A percentile compares a stretch with the other conserved stretches of the same genome.
Evolutionary conservation across 2,888 invertebrate species (phyloP).

Genomic region (Brenthis hecate): DNA sequence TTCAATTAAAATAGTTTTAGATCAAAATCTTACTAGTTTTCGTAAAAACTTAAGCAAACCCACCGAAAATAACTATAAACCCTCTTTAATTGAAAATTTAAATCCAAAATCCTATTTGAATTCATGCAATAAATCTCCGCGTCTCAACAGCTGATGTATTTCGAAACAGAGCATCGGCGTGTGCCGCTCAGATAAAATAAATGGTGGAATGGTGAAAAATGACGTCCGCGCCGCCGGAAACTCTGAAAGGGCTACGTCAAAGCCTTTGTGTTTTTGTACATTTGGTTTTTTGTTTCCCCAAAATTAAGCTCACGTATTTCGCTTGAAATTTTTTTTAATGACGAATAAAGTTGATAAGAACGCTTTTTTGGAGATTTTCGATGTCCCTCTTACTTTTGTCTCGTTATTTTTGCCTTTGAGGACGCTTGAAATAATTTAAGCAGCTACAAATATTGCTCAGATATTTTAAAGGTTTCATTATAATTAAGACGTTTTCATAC

Average conservation of each 20-base stretch:
- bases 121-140: conserved; percentile 75
- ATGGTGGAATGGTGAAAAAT: conserved; percentile 80
- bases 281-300: conserved; percentile 32
- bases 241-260: conserved; percentile 71
- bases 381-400: neutral
- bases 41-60: neutral
- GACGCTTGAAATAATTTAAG: neutral
- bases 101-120: conserved; percentile 62
- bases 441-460: too few species aligned
- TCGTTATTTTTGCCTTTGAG: conserved; percentile 14
- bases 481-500: too few species aligned
- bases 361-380: conserved; percentile 19
- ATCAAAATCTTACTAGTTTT: too few species aligned
- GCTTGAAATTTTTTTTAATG: conserved; percentile 35
- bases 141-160: conserved; percentile 78
- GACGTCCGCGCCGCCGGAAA: conserved; percentile 74
- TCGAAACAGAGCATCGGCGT: conserved; percentile 63
- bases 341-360: conserved; percentile 32
- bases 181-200: conserved; percentile 80
- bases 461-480: too few species aligned
- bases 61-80: neutral
- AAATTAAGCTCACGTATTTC: conserved; percentile 35
- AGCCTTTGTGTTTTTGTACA: conserved; percentile 52
- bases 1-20: too few species aligned
- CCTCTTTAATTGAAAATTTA: conserved; percentile 28